Evolutionary conservation across 2,113 vertebrate genomes (phyloP).

Genomic region (Microtus oregoni): DNA sequence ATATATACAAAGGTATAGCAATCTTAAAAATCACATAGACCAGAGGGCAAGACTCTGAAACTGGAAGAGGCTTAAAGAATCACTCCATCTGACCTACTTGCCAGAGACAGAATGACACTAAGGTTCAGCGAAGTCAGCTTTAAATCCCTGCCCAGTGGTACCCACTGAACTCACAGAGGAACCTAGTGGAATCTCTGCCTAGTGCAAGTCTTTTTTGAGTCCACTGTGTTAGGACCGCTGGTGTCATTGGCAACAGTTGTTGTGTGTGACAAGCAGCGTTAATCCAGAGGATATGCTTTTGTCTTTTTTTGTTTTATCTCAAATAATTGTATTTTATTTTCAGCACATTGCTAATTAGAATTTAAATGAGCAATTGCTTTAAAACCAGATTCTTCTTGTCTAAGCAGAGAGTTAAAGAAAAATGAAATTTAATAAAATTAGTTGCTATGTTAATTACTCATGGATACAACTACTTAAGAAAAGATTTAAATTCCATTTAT

Average conservation of each 20-base stretch:
- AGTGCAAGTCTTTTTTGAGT: not conserved
- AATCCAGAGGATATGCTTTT: not conserved
- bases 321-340: constrained; percentile 58
- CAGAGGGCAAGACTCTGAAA: not conserved
- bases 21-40: not conserved
- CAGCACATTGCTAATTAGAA: constrained; percentile 38
- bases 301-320: constrained; percentile 4
- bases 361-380: constrained; percentile 53
- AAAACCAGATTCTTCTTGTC: constrained; percentile 30
- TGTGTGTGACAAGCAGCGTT: not conserved
- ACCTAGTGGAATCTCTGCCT: no score
- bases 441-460: constrained; percentile 13
- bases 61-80: not conserved
- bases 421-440: not conserved
- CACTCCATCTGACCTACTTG: not conserved
- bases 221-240: rapidly evolving
- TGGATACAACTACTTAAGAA: not conserved
- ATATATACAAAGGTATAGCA: not conserved
- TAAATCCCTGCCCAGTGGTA: not conserved
- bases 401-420: constrained; percentile 22
- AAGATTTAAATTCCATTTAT: not conserved
- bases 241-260: not conserved
- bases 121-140: not conserved
- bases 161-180: not conserved
- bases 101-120: not conserved